Percentiles rank a stretch among this genome's conserved stretches.
Conservation (phyloP, 2,113 vertebrate species). For the Tenebrosternarchus preto region DNA sequence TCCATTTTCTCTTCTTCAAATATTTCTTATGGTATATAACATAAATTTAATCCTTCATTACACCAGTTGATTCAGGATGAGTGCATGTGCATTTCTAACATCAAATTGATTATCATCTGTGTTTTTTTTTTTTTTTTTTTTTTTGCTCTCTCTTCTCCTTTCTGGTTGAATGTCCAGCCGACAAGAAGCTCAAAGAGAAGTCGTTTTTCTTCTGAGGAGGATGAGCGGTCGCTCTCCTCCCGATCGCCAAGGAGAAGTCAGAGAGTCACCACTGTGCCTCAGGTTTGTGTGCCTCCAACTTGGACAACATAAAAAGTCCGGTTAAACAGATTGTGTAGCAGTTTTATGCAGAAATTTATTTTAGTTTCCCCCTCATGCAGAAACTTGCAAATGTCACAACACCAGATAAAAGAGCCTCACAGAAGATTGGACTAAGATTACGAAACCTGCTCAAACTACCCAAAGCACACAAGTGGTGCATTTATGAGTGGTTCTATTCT, state of each 20-base stretch:
- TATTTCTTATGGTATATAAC: too few species aligned
- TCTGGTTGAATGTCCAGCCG: constrained; percentile 71
- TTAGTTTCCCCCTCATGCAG: constrained; percentile 62
- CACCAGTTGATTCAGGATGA: too few species aligned
- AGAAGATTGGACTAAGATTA: constrained; percentile 94
- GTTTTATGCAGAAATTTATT: neutral
- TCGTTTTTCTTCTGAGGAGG: constrained; percentile 90
- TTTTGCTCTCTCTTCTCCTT: neutral
- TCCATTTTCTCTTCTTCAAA: too few species aligned
- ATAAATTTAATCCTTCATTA: too few species aligned
- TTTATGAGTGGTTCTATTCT: constrained; percentile 99
- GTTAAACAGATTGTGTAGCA: neutral
- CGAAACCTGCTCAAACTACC: constrained; percentile 96
- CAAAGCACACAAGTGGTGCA: constrained; percentile 99
- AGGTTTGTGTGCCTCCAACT: constrained; percentile 28
- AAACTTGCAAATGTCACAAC: constrained; percentile 88
- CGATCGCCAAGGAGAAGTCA: constrained; percentile 94
- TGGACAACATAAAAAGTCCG: too few species aligned
- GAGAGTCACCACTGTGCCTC: constrained; percentile 86
- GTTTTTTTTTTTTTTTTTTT: constrained; percentile 15
- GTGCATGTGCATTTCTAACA: neutral
- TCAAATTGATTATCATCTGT: neutral
- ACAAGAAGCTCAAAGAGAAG: constrained; percentile 94
- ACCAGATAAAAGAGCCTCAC: constrained; percentile 93
- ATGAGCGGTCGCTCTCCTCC: constrained; percentile 84